Evolutionary conservation across 2,888 invertebrate genomes (phyloP), one percentile per base, ranked within the genome.

Genomic region (Mesoligia furuncula): DNA sequence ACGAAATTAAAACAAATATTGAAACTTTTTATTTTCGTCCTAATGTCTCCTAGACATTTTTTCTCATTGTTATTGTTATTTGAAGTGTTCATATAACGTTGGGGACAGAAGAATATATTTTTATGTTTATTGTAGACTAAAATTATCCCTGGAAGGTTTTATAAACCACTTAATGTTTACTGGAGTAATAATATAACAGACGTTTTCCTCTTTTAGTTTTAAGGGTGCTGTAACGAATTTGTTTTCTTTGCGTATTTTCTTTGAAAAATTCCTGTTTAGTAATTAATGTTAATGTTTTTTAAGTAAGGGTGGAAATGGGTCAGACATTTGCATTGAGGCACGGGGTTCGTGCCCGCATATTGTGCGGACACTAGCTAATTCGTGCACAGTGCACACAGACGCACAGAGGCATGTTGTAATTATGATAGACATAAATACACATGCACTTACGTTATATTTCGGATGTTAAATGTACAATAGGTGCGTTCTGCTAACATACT

Each of bases 1-100:
- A 84, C 78, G 75, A 90, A 91, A 92, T 92, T 91, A 91, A 90
- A 92, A 89, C 85, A 90, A 92, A 91, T 90, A 89, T 90, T 91
- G 86, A 79, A 86, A 84, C 88, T 85, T 87, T 90, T 90, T 88
- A 57, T 57, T 81, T 80, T 77, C 75, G 78, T 80, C 81, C 67
- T 83, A 81, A 84, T 86, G 86, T 77, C 73, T 82, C 85, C 72
- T 73, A 84, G 82, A 85, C 81, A 71, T 85, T 84, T 75, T 74
- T 84, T 84, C 72, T 86, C 80, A 79, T 78, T 81, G 80, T 80
- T 79, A 81, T 85, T 84, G 81, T 88, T 83, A 78, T 85, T 84
- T 86, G 83, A 80, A 81, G 69, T 72, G 76, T 84, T 82, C 77
- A 78, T 85, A 83, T 86, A 83, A 79, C 66, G 72, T 75, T 76